Evolutionary conservation across 2,797 vertebrate species (phyloP).

Genomic region (Chlorospingus flavigularis): DNA sequence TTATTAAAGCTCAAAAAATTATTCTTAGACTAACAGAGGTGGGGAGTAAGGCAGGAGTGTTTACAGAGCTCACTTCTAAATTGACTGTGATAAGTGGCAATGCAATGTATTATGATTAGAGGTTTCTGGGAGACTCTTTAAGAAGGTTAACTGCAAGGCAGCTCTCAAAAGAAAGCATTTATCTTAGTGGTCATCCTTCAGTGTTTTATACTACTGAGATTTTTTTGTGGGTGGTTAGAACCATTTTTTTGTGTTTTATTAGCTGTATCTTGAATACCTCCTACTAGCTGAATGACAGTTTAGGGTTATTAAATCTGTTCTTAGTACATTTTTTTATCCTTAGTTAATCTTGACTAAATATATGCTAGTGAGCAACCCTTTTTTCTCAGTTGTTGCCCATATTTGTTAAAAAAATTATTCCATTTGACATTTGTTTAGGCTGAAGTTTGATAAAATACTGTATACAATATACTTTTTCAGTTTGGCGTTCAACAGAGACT

Average conservation of each 20-base stretch:
- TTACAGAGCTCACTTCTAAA: slow-evolving; percentile 76
- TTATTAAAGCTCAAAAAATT: slow-evolving; percentile 60
- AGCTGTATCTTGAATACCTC: slow-evolving; percentile 77
- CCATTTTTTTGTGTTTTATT: slow-evolving; percentile 77
- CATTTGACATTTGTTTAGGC: slow-evolving; percentile 81
- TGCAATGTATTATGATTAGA: slow-evolving; percentile 61
- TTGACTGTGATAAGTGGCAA: slow-evolving; percentile 73
- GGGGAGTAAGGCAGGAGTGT: slow-evolving; percentile 75
- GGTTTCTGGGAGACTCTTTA: slow-evolving; percentile 59
- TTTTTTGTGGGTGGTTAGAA: slow-evolving; percentile 65
- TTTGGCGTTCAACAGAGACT: slow-evolving; percentile 72
- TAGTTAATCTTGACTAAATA: slow-evolving; percentile 80
- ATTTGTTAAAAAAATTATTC: slow-evolving; percentile 80
- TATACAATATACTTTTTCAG: slow-evolving; percentile 68
- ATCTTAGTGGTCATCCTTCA: slow-evolving; percentile 69
- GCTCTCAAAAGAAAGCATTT: slow-evolving; percentile 75
- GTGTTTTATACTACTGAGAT: slow-evolving; percentile 52
- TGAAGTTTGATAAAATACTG: slow-evolving; percentile 79
- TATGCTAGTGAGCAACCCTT: slow-evolving; percentile 70
- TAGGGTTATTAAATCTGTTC: slow-evolving; percentile 77
- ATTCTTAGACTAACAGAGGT: slow-evolving; percentile 65
- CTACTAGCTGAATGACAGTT: slow-evolving; percentile 77
- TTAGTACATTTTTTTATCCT: slow-evolving; percentile 69
- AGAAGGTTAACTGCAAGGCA: slow-evolving; percentile 68
- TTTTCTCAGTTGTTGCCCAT: slow-evolving; percentile 80